These are phyloP conservation scores for Drosophila biarmipes DNA, from an alignment of 1,140 invertebrate species.

Conservation along the genomic window DNA sequence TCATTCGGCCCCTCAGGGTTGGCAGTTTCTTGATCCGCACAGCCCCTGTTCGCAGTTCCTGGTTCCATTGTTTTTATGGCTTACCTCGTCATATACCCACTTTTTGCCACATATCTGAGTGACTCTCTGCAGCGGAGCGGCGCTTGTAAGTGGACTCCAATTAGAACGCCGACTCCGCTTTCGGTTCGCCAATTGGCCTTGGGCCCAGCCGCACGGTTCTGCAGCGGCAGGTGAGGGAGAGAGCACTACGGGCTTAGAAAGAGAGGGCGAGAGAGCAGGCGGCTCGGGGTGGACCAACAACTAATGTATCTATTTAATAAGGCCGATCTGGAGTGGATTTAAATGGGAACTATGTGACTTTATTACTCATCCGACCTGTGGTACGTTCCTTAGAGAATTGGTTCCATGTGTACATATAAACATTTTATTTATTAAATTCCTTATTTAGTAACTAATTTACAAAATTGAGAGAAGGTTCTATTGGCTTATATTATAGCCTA, in stretches of 20 bases:
- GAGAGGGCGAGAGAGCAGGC: not conserved
- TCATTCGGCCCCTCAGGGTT: slow-evolving; percentile 43
- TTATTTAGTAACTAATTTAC: too few relatives aligned
- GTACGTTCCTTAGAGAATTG: not conserved
- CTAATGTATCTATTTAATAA: not conserved
- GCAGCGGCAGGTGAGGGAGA: slow-evolving; percentile 15
- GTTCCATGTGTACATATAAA: too few relatives aligned
- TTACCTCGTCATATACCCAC: not conserved
- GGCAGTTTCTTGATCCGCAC: slow-evolving; percentile 56
- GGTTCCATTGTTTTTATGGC: slow-evolving; percentile 16
- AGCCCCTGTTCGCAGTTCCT: slow-evolving; percentile 44
- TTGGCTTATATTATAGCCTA: too few relatives aligned
- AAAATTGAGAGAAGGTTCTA: too few relatives aligned
- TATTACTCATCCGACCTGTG: not conserved
- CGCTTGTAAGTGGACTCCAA: slow-evolving; percentile 52
- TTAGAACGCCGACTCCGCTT: slow-evolving; percentile 43
- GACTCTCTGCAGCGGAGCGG: slow-evolving; percentile 24
- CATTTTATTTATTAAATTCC: too few relatives aligned
- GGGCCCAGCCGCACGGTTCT: slow-evolving; percentile 32
- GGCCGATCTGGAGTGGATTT: too few relatives aligned
- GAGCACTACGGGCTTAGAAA: not conserved
- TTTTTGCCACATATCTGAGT: slow-evolving; percentile 5
- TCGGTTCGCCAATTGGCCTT: slow-evolving; percentile 46
- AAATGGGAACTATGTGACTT: not conserved
- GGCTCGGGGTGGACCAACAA: not conserved